phyloP scores from a whole-genome alignment of 1,140 invertebrate genomes.

The Oscheius sp. region DNA sequence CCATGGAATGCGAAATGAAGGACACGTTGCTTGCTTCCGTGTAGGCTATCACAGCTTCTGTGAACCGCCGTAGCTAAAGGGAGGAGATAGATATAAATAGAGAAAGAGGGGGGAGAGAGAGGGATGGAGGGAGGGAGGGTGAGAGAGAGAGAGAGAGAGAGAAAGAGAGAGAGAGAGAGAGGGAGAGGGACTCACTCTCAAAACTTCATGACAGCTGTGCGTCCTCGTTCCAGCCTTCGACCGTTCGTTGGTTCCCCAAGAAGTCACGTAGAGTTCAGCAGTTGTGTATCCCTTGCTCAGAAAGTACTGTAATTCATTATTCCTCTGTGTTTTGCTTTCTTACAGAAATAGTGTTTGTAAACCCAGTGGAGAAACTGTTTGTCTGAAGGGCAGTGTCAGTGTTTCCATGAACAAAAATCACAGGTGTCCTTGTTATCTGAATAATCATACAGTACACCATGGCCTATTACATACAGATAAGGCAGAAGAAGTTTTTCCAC shows the following conservation, averaged over 20 bases:
- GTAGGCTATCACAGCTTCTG: slow-evolving; percentile 49
- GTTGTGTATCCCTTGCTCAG: slow-evolving; percentile 42
- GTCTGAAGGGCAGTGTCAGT: slow-evolving; percentile 35
- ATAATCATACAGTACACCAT: too few relatives aligned
- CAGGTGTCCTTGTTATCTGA: slow-evolving; percentile 23
- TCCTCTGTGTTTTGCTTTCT: not conserved
- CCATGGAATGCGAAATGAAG: slow-evolving; percentile 53
- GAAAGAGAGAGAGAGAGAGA: not conserved
- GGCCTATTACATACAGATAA: too few relatives aligned
- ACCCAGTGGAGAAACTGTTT: not conserved
- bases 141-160: not conserved
- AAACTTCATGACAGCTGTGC: slow-evolving; percentile 37
- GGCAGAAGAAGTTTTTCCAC: slow-evolving; percentile 20
- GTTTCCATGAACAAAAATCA: slow-evolving; percentile 47
- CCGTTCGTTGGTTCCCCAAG: slow-evolving; percentile 47
- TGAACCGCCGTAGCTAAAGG: slow-evolving; percentile 35
- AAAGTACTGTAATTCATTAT: slow-evolving; percentile 36
- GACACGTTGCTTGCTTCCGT: slow-evolving; percentile 41
- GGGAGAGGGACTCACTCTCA: too few relatives aligned
- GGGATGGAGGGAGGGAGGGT: not conserved
- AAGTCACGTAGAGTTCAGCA: slow-evolving; percentile 48
- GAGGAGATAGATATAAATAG: too few relatives aligned
- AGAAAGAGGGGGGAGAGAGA: too few relatives aligned
- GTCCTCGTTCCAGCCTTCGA: slow-evolving; percentile 30
- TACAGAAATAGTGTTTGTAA: not conserved